Evolutionary conservation across 2,797 vertebrate genomes (phyloP), one percentile per base, ranked within the genome.

Genomic region (Muraenolepis orangiensis): DNA sequence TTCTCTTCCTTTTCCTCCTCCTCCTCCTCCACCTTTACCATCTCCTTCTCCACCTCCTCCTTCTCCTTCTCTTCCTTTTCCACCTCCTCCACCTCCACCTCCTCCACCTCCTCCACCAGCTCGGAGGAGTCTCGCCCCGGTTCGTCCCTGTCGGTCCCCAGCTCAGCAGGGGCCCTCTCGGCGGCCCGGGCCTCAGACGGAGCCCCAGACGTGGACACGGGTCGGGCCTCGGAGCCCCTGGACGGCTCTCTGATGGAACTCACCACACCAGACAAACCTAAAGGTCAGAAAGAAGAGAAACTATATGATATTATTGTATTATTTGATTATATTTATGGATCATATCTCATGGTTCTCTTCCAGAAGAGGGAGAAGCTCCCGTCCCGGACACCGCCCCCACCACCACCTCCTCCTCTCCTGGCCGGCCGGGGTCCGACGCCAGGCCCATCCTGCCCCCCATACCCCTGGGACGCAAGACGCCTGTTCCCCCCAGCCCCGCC

Each of bases 401-500:
- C 0, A 76, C 88, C 42, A 77, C 81, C 3, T 80, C 89, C 14
- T 79, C 86, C 0, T 83, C 88, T 23, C 40, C 84, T 0, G 81
- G 28, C 70, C 89, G 84, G 0, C 90, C 94, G 0, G 93, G 94
- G 6, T 94, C 92, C 74, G 90, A 92, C 12, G 74, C 84, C 81
- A 96, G 92, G 71, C 93, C 93, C 0, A 69, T 93, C 72, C 92
- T 98, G 6, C 96, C 97, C 16, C 95, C 96, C 0, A 97, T 98
- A 83, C 95, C 94, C 0, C 76, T 91, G 0, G 92, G 94, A 1
- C 76, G 74, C 71, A 96, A 92, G 78, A 93, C 85, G 40, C 75
- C 78, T 10, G 84, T 68, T 14, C 72, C 69, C 0, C 69, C 69
- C 31, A 86, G 76, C 66, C 74, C 76, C 0, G n/a, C 71, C 69